Evolutionary conservation across 2,797 vertebrate genomes (phyloP), one percentile per base, ranked within the genome.

Genomic region (Clarias pachynema): DNA sequence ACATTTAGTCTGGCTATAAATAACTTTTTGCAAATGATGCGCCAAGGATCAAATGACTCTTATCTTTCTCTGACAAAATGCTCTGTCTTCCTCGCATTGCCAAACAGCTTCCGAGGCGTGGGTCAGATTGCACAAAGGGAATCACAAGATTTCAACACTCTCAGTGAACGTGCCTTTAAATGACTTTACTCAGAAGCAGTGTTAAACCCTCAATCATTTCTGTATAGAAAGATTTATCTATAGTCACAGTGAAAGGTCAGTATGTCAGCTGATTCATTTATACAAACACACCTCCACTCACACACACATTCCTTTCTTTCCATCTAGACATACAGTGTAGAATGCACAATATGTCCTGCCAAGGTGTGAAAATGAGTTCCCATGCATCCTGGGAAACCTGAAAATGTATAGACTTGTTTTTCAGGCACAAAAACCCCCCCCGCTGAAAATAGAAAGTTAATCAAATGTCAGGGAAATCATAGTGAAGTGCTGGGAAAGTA

Each of bases 41-140:
- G 75, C 79, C 86, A 85, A 87, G 82, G 86, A 80, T 89, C 85
- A 85, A 85, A 89, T 88, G 70, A 86, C 88, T 66, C 86, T 89
- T 90, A 87, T 84, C n/a, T 59, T 82, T 87, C 88, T 92, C 89
- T 91, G 89, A 79, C 77, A 79, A 63, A 79, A 79, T 91, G 85
- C 82, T 85, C 79, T 89, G 86, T 82, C 87, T 84, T 87, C 83
- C n/a, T 49, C 82, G 77, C 66, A 57, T 15, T 70, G 72, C 72
- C 20, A 34, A 73, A 65, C 72, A 77, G 81, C 72, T 79, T 88
- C 65, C 68, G 37, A 57, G 66, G 89, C 16, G n/a, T 59, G 75
- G 62, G 60, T 57, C 57, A 75, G 75, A 70, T 69, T 63, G 82
- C 82, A 34, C 57, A 62, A 85, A 68, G 37, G 73, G 53, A 79